Evolutionary conservation across 2,113 vertebrate species (phyloP).

Genomic region (Brienomyrus brachyistius): DNA sequence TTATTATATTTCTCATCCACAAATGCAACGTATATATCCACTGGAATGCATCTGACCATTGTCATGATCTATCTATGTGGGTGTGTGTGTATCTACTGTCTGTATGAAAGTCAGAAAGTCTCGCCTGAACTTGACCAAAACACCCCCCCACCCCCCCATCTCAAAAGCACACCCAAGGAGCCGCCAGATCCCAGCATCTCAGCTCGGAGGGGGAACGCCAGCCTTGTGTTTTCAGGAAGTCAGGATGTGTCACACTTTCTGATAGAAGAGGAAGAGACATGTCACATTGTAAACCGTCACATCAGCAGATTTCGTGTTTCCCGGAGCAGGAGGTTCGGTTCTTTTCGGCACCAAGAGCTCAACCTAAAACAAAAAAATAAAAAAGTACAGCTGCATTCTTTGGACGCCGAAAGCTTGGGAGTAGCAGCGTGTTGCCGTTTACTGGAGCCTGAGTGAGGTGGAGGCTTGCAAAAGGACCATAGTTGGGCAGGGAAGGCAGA

Average conservation of each 20-base stretch:
- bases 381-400: not conserved
- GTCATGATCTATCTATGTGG: not conserved
- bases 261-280: slow-evolving; percentile 21
- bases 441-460: not conserved
- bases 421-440: not conserved
- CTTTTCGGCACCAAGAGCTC: not conserved
- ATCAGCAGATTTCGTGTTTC: slow-evolving; percentile 29
- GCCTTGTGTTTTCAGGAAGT: slow-evolving; percentile 27
- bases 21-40: not conserved
- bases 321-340: not conserved
- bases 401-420: not conserved
- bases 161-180: not conserved
- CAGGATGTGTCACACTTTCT: slow-evolving; percentile 19
- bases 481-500: not conserved
- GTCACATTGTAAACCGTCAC: slow-evolving; percentile 6
- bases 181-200: not conserved
- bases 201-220: not conserved
- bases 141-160: not conserved
- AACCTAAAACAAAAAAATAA: not conserved
- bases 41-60: not conserved
- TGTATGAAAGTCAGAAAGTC: not conserved
- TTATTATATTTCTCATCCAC: not conserved
- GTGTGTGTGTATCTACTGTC: not conserved
- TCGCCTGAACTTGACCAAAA: not conserved
- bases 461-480: not conserved